Percentiles rank a stretch among this genome's conserved stretches.
Evolutionary conservation across 1,140 invertebrate genomes (phyloP).

Genomic region (Phortica variegata): DNA sequence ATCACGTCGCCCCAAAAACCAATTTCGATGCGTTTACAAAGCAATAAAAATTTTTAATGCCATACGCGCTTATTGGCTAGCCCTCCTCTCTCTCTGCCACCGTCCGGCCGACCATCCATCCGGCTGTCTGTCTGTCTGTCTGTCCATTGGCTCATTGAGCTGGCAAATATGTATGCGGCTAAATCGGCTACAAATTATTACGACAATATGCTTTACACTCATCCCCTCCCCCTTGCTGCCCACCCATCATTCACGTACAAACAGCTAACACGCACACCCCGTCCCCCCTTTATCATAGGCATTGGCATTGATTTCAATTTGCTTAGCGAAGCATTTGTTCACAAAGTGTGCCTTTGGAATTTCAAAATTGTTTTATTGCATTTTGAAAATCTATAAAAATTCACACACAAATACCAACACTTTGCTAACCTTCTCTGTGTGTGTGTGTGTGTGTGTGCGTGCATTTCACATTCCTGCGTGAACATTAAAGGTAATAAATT

Average conservation of each 20-base stretch:
- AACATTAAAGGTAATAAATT: neutral
- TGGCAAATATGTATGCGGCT: neutral
- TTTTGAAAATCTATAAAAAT: conserved; percentile 11
- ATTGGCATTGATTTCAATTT: conserved; percentile 1
- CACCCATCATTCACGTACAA: no score
- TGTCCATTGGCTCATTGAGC: conserved; percentile 3
- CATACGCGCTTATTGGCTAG: no score
- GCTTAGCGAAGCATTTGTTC: neutral
- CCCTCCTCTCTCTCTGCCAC: no score
- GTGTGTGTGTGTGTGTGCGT: conserved; percentile 14
- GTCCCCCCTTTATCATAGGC: neutral
- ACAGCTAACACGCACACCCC: neutral
- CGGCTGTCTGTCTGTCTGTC: no score
- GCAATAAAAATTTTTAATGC: no score
- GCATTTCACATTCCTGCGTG: conserved; percentile 16
- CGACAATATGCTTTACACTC: no score
- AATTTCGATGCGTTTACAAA: neutral
- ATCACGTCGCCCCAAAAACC: conserved; percentile 28
- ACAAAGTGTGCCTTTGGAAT: conserved; percentile 9
- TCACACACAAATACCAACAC: conserved; percentile 20
- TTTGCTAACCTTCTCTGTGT: neutral
- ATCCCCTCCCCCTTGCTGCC: no score
- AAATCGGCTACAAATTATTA: no score
- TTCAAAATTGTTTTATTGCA: conserved; percentile 31
- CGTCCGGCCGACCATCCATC: no score